These are phyloP conservation scores for Omphaloscelis lunosa DNA, from an alignment of 2,888 invertebrate species.

Conservation along the genomic window DNA sequence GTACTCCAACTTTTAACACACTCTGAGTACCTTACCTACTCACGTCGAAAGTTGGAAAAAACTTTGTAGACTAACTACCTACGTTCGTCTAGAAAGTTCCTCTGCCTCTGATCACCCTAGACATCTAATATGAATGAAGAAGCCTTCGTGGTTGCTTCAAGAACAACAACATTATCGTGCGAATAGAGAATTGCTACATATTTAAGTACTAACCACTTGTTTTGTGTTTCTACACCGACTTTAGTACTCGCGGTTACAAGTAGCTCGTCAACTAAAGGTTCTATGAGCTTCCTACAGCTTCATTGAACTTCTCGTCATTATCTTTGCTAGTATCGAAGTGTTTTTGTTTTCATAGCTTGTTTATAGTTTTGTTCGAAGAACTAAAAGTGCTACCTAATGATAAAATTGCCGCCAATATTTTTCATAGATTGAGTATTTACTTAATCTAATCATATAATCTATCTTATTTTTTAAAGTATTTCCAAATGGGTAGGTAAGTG, in stretches of 20 bases:
- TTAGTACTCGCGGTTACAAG: constrained; percentile 34
- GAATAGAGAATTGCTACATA: constrained; percentile 31
- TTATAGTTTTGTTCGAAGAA: background rate
- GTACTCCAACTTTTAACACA: constrained; percentile 45
- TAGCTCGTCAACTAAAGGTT: constrained; percentile 28
- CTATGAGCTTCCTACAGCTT: background rate
- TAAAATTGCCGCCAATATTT: background rate
- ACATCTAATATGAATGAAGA: constrained; percentile 39
- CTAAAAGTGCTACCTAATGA: background rate
- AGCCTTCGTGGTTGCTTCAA: constrained; percentile 19
- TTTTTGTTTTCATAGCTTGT: background rate
- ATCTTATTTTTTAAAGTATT: background rate
- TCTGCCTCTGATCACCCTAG: constrained; percentile 13
- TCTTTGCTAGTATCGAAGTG: constrained; percentile 1
- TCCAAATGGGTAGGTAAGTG: background rate
- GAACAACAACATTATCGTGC: constrained; percentile 34
- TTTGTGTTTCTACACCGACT: constrained; percentile 18
- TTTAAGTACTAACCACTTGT: constrained; percentile 29
- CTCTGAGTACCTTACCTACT: constrained; percentile 33
- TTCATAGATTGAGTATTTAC: background rate
- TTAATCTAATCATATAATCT: no score
- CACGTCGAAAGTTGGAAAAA: constrained; percentile 35
- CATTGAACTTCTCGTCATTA: background rate
- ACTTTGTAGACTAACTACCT: constrained; percentile 38
- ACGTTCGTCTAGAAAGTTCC: constrained; percentile 43